phyloP scores from a whole-genome alignment of 53 echinoderm and acorn worm species.

The Patiria pectinifera region DNA sequence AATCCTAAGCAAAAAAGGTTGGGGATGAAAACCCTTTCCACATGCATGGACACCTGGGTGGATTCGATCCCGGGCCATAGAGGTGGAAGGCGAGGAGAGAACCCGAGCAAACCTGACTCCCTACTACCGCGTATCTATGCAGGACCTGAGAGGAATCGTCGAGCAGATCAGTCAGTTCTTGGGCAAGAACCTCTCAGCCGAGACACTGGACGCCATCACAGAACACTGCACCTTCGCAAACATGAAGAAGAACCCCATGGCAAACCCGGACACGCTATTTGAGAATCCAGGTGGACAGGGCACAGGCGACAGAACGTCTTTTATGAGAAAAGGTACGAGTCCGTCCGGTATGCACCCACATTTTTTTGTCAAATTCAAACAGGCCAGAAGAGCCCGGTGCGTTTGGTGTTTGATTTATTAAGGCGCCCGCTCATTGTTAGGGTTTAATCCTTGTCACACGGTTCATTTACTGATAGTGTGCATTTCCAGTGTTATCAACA shows the following conservation, averaged over 20 bases:
- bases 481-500: too few species aligned
- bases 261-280: neutral
- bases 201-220: conserved; percentile 9
- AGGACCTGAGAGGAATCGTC: conserved; percentile 11
- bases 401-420: too few species aligned
- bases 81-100: neutral
- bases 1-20: too few species aligned
- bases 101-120: neutral
- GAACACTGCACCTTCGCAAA: conserved; percentile 37
- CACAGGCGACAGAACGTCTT: neutral
- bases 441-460: too few species aligned
- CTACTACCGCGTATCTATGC: neutral
- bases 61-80: neutral
- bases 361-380: too few species aligned
- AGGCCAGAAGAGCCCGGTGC: too few species aligned
- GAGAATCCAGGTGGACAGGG: neutral
- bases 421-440: too few species aligned
- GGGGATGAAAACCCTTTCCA: too few species aligned
- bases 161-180: conserved; percentile 39
- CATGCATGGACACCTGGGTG: too few species aligned
- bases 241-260: conserved; percentile 49
- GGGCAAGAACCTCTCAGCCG: conserved; percentile 18
- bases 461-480: too few species aligned
- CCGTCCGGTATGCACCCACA: too few species aligned
- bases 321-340: neutral